These are phyloP conservation scores for Yoshiicerus persimilis DNA, from an alignment of 1,140 invertebrate species.

Conservation along the genomic window DNA sequence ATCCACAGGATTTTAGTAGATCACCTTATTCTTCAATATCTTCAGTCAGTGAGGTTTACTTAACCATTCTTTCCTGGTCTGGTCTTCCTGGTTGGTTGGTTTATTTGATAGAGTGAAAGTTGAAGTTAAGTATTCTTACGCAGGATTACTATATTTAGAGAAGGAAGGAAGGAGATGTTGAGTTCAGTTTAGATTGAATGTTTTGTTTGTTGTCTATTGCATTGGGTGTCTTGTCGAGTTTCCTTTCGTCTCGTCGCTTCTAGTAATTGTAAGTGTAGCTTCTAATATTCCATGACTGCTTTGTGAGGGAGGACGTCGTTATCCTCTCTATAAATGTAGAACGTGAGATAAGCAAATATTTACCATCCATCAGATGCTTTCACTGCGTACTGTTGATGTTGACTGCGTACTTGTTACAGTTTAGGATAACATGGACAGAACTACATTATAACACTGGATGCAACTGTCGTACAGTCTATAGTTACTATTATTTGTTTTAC, in stretches of 20 bases:
- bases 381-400: neutral
- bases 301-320: neutral
- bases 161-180: neutral
- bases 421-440: too few relatives aligned
- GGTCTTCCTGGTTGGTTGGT: neutral
- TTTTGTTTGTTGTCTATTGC: neutral
- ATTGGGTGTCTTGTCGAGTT: neutral
- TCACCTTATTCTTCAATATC: neutral
- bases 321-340: slow-evolving; percentile 35
- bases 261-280: neutral
- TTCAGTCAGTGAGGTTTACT: neutral
- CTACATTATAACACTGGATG: neutral
- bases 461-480: neutral
- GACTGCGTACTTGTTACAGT: neutral
- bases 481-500: neutral
- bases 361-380: slow-evolving; percentile 36
- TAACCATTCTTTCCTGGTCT: neutral
- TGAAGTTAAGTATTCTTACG: neutral
- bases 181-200: neutral
- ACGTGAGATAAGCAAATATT: slow-evolving; percentile 48
- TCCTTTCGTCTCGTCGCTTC: neutral
- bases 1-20: neutral
- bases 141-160: neutral
- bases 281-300: neutral
- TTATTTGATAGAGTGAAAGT: neutral